A percentile compares a stretch with the other conserved stretches of the same genome.
These are phyloP conservation scores for Pemphredon lugubris DNA, from an alignment of 2,888 invertebrate genomes.

Conservation along the genomic window DNA sequence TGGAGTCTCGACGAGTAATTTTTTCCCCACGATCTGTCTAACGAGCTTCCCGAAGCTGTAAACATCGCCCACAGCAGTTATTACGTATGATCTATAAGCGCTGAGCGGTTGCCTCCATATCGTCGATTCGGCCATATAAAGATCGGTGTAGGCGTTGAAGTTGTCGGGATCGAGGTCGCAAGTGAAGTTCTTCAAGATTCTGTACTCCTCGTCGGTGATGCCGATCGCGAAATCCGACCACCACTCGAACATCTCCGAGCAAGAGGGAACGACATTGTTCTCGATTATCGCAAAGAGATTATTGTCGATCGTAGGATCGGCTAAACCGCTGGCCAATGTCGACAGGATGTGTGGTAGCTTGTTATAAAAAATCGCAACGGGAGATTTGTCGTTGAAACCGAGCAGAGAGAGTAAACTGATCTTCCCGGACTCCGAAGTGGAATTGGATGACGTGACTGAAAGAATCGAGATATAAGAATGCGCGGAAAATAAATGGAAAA, in stretches of 20 bases:
- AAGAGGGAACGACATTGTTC: constrained; percentile 47
- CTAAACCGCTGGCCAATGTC: constrained; percentile 69
- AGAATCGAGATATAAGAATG: neutral
- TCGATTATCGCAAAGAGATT: constrained; percentile 39
- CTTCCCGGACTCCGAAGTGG: constrained; percentile 34
- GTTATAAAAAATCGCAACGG: constrained; percentile 65
- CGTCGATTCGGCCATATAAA: constrained; percentile 56
- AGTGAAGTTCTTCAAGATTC: constrained; percentile 67
- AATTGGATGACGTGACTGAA: neutral
- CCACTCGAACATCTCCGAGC: constrained; percentile 68
- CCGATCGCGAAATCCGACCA: constrained; percentile 63
- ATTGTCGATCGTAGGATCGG: constrained; percentile 63
- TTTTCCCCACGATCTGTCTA: constrained; percentile 38
- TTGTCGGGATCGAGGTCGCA: constrained; percentile 70
- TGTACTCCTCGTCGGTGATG: constrained; percentile 66
- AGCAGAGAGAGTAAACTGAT: constrained; percentile 67
- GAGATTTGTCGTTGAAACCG: constrained; percentile 69
- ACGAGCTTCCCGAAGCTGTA: constrained; percentile 59
- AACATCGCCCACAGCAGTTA: constrained; percentile 55
- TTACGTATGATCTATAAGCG: constrained; percentile 64
- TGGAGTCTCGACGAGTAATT: constrained; percentile 79
- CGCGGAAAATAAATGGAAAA: neutral
- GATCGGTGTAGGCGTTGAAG: constrained; percentile 71
- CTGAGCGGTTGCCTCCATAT: constrained; percentile 63
- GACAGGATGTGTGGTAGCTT: constrained; percentile 69